These are phyloP conservation scores for Monochamus alternatus DNA, from an alignment of 2,888 invertebrate species.

Conservation along the genomic window DNA sequence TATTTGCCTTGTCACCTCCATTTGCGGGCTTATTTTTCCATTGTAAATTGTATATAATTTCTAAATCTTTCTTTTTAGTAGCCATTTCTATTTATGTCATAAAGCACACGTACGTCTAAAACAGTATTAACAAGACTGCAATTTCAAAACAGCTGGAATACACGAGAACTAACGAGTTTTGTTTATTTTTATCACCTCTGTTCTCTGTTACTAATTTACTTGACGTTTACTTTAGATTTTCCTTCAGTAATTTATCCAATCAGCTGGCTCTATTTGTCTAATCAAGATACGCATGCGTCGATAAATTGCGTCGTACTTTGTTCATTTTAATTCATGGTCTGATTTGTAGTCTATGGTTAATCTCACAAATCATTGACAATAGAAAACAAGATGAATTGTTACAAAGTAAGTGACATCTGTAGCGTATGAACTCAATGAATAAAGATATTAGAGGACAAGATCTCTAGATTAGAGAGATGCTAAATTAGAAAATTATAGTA, in stretches of 20 bases:
- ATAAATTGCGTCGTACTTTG: background rate
- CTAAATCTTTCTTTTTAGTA: slow-evolving; percentile 61
- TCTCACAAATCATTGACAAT: no score
- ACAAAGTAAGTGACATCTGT: no score
- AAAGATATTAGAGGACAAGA: no score
- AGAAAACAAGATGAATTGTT: no score
- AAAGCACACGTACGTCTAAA: background rate
- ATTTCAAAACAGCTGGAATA: background rate
- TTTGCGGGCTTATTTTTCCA: slow-evolving; percentile 68
- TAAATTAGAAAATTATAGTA: no score
- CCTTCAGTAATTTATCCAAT: background rate
- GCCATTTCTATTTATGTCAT: slow-evolving; percentile 54
- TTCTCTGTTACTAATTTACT: background rate
- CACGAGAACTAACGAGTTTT: background rate
- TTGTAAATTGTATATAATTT: slow-evolving; percentile 69
- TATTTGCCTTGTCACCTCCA: slow-evolving; percentile 65
- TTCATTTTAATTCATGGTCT: no score
- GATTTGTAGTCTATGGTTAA: no score
- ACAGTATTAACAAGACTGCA: background rate
- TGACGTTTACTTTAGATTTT: slow-evolving; percentile 5
- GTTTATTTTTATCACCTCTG: slow-evolving; percentile 16
- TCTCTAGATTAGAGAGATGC: no score
- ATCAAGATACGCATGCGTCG: slow-evolving; percentile 1
- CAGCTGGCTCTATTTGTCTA: background rate
- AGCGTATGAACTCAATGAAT: no score